Conservation (phyloP, 2,888 invertebrate species). For the Noctua comes region DNA sequence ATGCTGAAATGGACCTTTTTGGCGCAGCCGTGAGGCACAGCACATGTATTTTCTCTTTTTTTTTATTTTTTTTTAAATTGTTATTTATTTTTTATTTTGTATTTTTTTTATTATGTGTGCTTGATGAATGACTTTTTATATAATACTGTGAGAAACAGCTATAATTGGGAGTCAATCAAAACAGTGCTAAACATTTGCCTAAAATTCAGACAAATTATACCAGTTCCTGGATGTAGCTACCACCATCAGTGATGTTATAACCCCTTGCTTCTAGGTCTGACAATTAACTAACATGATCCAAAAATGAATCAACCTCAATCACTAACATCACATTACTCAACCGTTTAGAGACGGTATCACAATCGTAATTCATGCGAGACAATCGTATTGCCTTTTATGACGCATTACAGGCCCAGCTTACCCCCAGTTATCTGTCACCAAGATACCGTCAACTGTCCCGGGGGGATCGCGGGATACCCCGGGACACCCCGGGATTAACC, state of each 20-base stretch:
- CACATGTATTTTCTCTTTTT: too few relatives aligned
- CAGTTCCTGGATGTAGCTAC: neutral
- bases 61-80: too few relatives aligned
- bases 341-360: constrained; percentile 75
- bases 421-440: constrained; percentile 84
- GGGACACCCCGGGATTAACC: constrained; percentile 70
- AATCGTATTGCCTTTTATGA: constrained; percentile 87
- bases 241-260: neutral
- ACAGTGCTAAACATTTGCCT: neutral
- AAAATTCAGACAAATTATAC: neutral
- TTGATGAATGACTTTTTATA: too few relatives aligned
- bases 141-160: neutral
- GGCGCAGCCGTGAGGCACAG: too few relatives aligned
- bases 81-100: too few relatives aligned
- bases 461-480: constrained; percentile 75
- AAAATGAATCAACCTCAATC: constrained; percentile 63
- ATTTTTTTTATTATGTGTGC: too few relatives aligned
- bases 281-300: constrained; percentile 26
- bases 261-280: neutral
- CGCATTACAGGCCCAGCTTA: constrained; percentile 80
- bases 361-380: constrained; percentile 82
- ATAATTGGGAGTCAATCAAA: neutral
- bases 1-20: too few relatives aligned
- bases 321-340: constrained; percentile 73
- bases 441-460: constrained; percentile 86